Evolutionary conservation across 1,140 invertebrate genomes (phyloP).

Genomic region (Brachystomella parvula): DNA sequence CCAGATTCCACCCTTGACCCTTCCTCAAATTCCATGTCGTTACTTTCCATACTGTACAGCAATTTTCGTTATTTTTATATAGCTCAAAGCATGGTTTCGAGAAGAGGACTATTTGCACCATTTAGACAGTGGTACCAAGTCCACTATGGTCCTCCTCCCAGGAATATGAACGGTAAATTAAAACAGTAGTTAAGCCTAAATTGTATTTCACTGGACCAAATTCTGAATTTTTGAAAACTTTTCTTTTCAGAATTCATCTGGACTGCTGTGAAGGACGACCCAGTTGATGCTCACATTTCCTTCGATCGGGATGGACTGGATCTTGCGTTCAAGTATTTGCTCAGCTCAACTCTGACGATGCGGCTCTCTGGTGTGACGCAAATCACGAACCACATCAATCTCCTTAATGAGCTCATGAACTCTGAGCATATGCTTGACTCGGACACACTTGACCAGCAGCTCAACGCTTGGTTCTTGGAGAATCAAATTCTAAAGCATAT

Average conservation of each 20-base stretch:
- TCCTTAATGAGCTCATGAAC: constrained; percentile 81
- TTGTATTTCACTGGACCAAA: no score
- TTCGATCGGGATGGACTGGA: constrained; percentile 84
- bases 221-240: constrained; percentile 1
- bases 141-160: no score
- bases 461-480: constrained; percentile 78
- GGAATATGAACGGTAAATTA: no score
- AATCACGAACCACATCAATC: constrained; percentile 84
- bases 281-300: constrained; percentile 70
- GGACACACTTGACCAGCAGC: constrained; percentile 69
- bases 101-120: no score
- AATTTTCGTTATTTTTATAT: no score
- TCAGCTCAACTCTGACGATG: constrained; percentile 85
- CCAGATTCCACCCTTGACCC: no score
- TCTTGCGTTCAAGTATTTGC: constrained; percentile 90
- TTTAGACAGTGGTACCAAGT: no score
- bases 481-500: constrained; percentile 90
- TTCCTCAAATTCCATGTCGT: no score
- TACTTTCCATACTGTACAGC: no score
- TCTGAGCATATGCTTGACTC: constrained; percentile 74
- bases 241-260: constrained; percentile 72
- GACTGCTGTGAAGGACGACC: constrained; percentile 81
- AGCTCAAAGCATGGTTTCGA: no score
- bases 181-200: no score
- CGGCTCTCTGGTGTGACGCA: constrained; percentile 82